Percentiles rank a stretch among this genome's conserved stretches.
Conservation (phyloP, 2,888 invertebrate genomes). For the Heterodera filipjevi region DNA sequence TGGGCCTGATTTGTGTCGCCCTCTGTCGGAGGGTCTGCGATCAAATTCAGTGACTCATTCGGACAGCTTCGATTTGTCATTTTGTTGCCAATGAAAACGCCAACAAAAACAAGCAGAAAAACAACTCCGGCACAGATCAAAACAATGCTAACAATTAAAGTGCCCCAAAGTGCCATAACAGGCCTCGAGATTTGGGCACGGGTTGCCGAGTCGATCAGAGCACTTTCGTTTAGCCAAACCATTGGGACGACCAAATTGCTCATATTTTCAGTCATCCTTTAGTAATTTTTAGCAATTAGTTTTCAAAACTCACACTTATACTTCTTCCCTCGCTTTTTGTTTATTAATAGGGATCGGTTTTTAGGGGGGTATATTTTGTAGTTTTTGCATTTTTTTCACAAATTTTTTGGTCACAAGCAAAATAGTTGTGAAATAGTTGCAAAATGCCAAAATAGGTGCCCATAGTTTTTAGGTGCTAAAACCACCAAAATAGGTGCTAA, state of each 20-base stretch:
- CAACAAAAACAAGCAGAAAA: neutral
- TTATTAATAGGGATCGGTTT: too few relatives aligned
- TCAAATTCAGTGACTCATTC: neutral
- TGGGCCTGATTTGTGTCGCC: neutral
- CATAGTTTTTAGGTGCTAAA: too few relatives aligned
- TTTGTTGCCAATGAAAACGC: neutral
- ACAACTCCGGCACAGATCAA: constrained; percentile 3
- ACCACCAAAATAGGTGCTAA: too few relatives aligned
- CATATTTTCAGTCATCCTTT: constrained; percentile 29
- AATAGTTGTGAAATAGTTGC: too few relatives aligned
- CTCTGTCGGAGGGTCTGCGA: neutral
- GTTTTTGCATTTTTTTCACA: too few relatives aligned
- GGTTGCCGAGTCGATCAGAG: constrained; percentile 54
- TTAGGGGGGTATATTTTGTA: too few relatives aligned
- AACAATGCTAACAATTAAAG: constrained; percentile 15
- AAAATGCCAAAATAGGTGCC: too few relatives aligned
- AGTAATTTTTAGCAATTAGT: constrained; percentile 8
- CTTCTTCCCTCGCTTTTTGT: too few relatives aligned
- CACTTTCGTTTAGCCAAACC: constrained; percentile 63
- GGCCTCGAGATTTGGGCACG: constrained; percentile 45
- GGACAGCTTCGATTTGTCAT: neutral
- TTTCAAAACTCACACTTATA: neutral
- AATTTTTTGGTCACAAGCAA: too few relatives aligned
- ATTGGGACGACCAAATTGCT: constrained; percentile 49
- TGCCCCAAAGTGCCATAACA: neutral